Percentiles rank a stretch among this genome's conserved stretches.
Evolutionary conservation across 2,888 invertebrate species (phyloP).

Genomic region (Liopterus haemorrhoidalis): DNA sequence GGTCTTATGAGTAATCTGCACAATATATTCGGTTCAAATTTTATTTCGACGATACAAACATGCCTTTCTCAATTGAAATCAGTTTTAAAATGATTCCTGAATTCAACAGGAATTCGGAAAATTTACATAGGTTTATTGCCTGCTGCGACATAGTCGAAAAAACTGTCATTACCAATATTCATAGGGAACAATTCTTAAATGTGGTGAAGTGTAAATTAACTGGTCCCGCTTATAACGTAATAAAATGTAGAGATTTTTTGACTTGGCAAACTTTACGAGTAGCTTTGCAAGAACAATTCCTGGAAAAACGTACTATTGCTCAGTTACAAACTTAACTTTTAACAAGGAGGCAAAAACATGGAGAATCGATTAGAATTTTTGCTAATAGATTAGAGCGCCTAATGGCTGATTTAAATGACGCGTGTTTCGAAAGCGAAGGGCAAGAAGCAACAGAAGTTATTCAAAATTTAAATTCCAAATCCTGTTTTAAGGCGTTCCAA

Average conservation of each 20-base stretch:
- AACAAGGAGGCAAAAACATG: background rate
- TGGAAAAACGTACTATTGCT: slow-evolving; percentile 3
- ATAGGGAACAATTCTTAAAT: background rate
- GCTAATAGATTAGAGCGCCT: slow-evolving; percentile 5
- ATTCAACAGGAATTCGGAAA: slow-evolving; percentile 3
- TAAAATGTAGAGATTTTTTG: background rate
- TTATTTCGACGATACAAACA: too few species aligned
- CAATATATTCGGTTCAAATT: too few species aligned
- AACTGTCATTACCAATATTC: background rate
- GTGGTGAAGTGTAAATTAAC: background rate
- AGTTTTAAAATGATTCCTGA: slow-evolving; percentile 12
- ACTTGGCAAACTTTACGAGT: slow-evolving; percentile 2
- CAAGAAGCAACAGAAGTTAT: background rate
- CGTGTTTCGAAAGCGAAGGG: slow-evolving; percentile 2
- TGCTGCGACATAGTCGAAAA: slow-evolving; percentile 4
- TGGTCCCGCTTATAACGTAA: slow-evolving; percentile 1
- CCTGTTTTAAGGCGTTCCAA: slow-evolving; percentile 10
- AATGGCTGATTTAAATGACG: slow-evolving; percentile 1
- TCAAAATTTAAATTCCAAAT: slow-evolving; percentile 6
- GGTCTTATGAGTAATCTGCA: too few species aligned
- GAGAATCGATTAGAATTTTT: slow-evolving; percentile 5
- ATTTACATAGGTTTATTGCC: slow-evolving; percentile 5
- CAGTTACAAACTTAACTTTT: slow-evolving; percentile 9
- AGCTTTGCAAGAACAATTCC: slow-evolving; percentile 1
- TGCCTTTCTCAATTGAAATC: slow-evolving; percentile 1